Percentiles rank a stretch among this genome's conserved stretches.
These are phyloP conservation scores for Empidonax alnorum DNA, from an alignment of 2,113 vertebrate genomes.

Conservation along the genomic window DNA sequence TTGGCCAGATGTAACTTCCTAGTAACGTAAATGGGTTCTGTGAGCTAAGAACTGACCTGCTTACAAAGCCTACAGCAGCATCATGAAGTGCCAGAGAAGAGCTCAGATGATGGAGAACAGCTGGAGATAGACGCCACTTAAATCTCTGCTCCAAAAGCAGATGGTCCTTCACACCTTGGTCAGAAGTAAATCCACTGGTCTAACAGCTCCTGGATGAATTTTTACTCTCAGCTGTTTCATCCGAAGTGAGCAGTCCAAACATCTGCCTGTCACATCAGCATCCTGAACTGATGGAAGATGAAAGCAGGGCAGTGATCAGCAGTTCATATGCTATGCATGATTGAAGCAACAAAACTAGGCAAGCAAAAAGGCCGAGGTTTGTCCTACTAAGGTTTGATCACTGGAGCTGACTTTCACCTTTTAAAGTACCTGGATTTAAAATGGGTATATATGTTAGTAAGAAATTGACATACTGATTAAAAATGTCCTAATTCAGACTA, in stretches of 20 bases:
- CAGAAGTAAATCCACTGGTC: neutral
- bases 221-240: neutral
- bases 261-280: neutral
- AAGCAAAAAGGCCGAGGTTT: neutral
- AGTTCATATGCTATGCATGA: neutral
- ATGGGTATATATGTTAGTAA: neutral
- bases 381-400: neutral
- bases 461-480: neutral
- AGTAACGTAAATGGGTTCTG: neutral
- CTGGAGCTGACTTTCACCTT: neutral
- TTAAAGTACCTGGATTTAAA: neutral
- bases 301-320: neutral
- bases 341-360: neutral
- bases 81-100: neutral
- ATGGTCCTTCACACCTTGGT: neutral
- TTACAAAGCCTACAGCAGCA: neutral
- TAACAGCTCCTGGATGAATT: neutral
- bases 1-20: neutral
- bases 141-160: neutral
- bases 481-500: neutral
- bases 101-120: neutral
- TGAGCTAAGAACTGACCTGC: neutral
- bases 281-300: neutral
- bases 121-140: neutral
- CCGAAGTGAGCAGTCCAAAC: neutral